Conservation (phyloP, 2,797 vertebrate genomes). For the Pseudomugil tenellus region DNA sequence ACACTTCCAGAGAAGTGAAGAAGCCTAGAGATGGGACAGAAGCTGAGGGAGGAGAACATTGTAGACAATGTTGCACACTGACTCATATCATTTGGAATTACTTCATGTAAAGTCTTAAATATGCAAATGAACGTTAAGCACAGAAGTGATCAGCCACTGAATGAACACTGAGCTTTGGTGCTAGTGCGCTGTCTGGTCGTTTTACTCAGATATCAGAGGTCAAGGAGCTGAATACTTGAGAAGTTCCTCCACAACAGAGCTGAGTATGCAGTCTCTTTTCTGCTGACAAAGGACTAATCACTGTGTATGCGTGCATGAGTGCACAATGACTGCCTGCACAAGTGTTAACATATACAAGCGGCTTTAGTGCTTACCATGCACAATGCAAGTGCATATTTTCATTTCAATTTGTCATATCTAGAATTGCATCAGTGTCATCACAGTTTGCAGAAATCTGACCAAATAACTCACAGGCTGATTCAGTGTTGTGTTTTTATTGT, state of each 20-base stretch:
- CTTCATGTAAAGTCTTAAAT: background rate
- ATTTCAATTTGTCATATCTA: background rate
- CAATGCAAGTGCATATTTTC: background rate
- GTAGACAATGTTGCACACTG: constrained; percentile 10
- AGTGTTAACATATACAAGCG: constrained; percentile 25
- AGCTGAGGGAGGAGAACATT: constrained; percentile 18
- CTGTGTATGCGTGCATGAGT: constrained; percentile 21
- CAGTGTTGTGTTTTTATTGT: constrained; percentile 1
- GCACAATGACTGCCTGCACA: constrained; percentile 12
- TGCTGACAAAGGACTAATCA: constrained; percentile 67
- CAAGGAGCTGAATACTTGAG: constrained; percentile 63
- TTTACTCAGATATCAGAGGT: constrained; percentile 41
- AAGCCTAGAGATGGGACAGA: constrained; percentile 42
- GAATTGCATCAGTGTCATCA: constrained; percentile 5
- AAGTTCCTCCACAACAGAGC: constrained; percentile 62
- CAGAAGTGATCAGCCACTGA: constrained; percentile 10
- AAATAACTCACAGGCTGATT: background rate
- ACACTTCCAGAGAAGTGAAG: constrained; percentile 77
- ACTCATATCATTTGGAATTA: constrained; percentile 5
- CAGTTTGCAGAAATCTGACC: background rate
- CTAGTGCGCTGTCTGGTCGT: constrained; percentile 27
- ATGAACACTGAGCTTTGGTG: constrained; percentile 22
- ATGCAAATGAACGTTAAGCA: background rate
- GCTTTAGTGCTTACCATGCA: constrained; percentile 23
- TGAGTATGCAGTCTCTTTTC: constrained; percentile 64